Evolutionary conservation across 92 coral and sea anemone species (phyloP), one percentile per base, ranked within the genome.

Genomic region (Pocillopora grandis): DNA sequence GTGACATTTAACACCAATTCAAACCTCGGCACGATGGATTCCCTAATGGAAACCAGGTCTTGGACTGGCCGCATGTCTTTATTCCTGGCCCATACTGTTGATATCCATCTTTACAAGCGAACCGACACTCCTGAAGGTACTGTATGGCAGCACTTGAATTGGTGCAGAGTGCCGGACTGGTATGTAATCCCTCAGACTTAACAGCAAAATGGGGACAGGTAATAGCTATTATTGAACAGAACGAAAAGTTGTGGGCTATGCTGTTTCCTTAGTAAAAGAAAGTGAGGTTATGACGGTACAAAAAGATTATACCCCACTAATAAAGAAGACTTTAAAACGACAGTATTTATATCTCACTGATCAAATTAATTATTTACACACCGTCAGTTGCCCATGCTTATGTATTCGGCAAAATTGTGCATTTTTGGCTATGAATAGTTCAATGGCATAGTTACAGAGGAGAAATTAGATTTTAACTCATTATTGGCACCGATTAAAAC

Each of bases 1-100:
- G 58, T 4, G 6, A 15, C 10, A 23, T 36, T 67, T 31, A 11
- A 2, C 37, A 9, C 13, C 15, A 42, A 42, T 42, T 42, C 92
- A 3, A 20, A 85, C 92, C 92, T 85, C 57, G 75, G 60, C 92
- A 89, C 6, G 60, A 89, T 31, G 92, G 83, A 58, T 89, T 89
- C 21, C 62, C 84, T 15, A 62, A 23, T 58, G 92, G 92, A 10
- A 77, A 48, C 92, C 92, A 89, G 16, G 75, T 77, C 58, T 77
- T 79, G 62, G 36, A 79, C 64, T 80, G 85, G 36, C 73, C 55
- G 20, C 92, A 89, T 10, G 81, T 79, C 58, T 89, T 89, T 0
- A 78, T 58, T 18, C 78, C 74, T 23, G 92, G 80, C 14, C 92
- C 92, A 57, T 67, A 66, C 36, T 85, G 89, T 37, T 84, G 82